A percentile compares a stretch with the other conserved stretches of the same genome.
Conservation (phyloP, 2,888 invertebrate genomes). For the Rhopalosiphum nymphaeae region DNA sequence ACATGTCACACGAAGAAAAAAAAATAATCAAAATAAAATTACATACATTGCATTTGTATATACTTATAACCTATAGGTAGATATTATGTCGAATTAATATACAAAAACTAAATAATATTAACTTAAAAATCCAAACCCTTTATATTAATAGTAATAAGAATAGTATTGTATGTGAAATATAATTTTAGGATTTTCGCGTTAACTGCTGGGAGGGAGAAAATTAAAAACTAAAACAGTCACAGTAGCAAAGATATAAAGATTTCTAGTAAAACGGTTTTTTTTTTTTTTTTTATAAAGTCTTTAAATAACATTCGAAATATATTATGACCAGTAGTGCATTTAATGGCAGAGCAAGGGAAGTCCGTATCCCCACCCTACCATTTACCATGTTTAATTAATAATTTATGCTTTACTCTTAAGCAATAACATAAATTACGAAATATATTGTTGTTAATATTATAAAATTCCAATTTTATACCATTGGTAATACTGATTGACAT, state of each 20-base stretch:
- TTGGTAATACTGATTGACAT: neutral
- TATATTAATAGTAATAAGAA: neutral
- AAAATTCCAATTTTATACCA: neutral
- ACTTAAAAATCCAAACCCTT: neutral
- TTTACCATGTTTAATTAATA: neutral
- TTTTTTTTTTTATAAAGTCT: neutral
- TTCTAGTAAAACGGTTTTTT: constrained; percentile 7
- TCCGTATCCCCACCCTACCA: neutral
- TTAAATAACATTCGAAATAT: neutral
- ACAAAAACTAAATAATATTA: neutral
- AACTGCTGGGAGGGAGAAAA: neutral
- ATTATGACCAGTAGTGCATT: neutral
- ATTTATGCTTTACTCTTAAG: neutral
- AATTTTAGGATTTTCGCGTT: neutral
- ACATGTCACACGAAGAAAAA: too few species aligned
- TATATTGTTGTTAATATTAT: neutral
- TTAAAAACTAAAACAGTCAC: neutral
- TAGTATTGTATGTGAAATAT: neutral
- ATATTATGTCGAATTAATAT: too few species aligned
- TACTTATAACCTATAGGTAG: too few species aligned
- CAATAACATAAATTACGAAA: neutral
- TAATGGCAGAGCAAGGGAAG: neutral
- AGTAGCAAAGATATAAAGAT: neutral
- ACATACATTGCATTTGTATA: too few species aligned
- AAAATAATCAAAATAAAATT: too few species aligned